Conservation (phyloP, 2,113 vertebrate species). For the Delphinapterus leucas region DNA sequence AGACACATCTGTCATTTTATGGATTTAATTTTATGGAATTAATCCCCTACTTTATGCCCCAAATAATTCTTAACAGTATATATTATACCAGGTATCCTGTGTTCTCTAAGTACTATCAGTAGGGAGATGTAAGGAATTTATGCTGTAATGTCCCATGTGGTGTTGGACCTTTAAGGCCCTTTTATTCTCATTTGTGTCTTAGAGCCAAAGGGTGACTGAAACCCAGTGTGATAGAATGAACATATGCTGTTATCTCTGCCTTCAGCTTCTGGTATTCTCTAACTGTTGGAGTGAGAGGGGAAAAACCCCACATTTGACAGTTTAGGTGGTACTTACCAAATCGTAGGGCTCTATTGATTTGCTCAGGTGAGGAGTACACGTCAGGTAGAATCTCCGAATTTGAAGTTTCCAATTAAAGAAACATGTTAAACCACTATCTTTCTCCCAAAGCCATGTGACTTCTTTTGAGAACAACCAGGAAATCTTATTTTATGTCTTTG, state of each 20-base stretch:
- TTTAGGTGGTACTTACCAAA: background rate
- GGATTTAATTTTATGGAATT: background rate
- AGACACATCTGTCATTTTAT: background rate
- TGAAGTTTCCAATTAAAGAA: background rate
- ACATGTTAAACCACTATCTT: background rate
- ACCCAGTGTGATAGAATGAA: background rate
- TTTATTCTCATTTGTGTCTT: background rate
- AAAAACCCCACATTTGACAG: background rate
- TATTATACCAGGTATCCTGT: background rate
- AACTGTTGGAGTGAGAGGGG: background rate
- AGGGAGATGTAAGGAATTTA: background rate
- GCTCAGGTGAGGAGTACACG: background rate
- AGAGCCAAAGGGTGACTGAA: background rate
- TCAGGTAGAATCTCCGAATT: background rate
- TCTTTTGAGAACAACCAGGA: background rate
- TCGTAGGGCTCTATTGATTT: background rate
- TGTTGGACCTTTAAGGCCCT: background rate
- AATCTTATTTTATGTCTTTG: background rate
- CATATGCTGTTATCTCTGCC: background rate
- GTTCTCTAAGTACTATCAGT: background rate
- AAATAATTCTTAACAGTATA: background rate
- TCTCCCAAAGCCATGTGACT: background rate
- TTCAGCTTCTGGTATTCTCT: background rate
- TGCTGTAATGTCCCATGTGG: fast-evolving
- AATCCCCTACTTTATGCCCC: background rate